These are phyloP conservation scores for Watsonalla binaria DNA, from an alignment of 2,888 invertebrate species.

Conservation along the genomic window DNA sequence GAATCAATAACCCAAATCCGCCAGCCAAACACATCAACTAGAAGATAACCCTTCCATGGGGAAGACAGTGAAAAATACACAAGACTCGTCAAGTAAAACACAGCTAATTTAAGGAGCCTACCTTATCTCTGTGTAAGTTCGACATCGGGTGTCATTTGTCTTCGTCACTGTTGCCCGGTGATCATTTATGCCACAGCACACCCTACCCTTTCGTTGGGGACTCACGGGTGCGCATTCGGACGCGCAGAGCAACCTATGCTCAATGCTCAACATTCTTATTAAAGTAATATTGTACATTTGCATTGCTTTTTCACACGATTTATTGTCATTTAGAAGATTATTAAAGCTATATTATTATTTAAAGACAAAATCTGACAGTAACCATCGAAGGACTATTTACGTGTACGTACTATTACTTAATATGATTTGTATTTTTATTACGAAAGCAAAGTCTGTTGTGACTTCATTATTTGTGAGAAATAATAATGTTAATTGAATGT, in stretches of 20 bases:
- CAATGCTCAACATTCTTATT: neutral
- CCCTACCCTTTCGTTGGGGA: constrained; percentile 67
- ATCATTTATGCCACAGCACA: constrained; percentile 80
- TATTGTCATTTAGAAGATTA: no score
- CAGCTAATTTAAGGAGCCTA: constrained; percentile 76
- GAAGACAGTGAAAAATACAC: constrained; percentile 67
- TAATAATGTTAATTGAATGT: no score
- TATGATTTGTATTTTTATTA: neutral
- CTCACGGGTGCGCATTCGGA: constrained; percentile 24
- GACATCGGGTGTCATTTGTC: constrained; percentile 76
- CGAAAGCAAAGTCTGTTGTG: no score
- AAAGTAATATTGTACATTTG: no score
- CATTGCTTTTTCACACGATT: no score
- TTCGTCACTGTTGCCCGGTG: constrained; percentile 77
- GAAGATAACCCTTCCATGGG: constrained; percentile 37
- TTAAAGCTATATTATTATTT: no score
- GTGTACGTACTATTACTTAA: neutral
- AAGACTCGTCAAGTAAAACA: constrained; percentile 61
- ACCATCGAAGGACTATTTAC: neutral
- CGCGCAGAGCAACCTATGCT: constrained; percentile 6
- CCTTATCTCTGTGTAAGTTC: constrained; percentile 77
- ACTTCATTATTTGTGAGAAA: no score
- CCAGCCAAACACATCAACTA: constrained; percentile 11
- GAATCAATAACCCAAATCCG: neutral
- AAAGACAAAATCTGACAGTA: neutral